Percentiles rank a stretch among this genome's conserved stretches.
These are phyloP conservation scores for Drosophila histrio DNA, from an alignment of 2,888 invertebrate species.

Conservation along the genomic window DNA sequence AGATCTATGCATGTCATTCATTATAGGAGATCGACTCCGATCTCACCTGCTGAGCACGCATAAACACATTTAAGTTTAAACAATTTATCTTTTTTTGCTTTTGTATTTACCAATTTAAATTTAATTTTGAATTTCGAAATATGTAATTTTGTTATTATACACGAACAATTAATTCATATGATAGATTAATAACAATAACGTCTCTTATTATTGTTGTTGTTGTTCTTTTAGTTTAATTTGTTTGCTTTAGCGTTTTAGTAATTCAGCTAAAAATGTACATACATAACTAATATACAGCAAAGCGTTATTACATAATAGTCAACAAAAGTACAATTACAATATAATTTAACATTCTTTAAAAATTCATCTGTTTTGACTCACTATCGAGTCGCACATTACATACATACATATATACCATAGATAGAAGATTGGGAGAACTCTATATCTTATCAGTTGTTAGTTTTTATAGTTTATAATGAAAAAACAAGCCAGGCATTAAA, in stretches of 20 bases:
- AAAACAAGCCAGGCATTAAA: constrained; percentile 56
- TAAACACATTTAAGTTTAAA: constrained; percentile 40
- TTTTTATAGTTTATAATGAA: constrained; percentile 21
- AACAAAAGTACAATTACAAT: constrained; percentile 78
- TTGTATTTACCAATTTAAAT: constrained; percentile 42
- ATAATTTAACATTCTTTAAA: constrained; percentile 28
- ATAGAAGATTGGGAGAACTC: constrained; percentile 32
- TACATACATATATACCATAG: constrained; percentile 42
- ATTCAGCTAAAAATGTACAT: constrained; percentile 68
- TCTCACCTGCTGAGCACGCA: constrained; percentile 29
- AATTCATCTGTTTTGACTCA: constrained; percentile 15
- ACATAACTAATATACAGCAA: constrained; percentile 77
- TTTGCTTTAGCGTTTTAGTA: constrained; percentile 24
- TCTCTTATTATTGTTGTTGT: constrained; percentile 37
- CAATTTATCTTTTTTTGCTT: constrained; percentile 1
- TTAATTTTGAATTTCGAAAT: constrained; percentile 41
- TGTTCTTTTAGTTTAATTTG: constrained; percentile 28
- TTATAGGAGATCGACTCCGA: neutral
- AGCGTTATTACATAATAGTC: constrained; percentile 81
- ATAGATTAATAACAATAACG: constrained; percentile 76
- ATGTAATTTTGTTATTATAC: constrained; percentile 40
- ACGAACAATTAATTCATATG: constrained; percentile 54
- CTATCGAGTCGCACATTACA: constrained; percentile 28
- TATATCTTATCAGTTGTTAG: constrained; percentile 19
- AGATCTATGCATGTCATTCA: constrained; percentile 5